These are phyloP conservation scores for Diuraphis noxia DNA, from an alignment of 1,140 invertebrate genomes.

Conservation along the genomic window DNA sequence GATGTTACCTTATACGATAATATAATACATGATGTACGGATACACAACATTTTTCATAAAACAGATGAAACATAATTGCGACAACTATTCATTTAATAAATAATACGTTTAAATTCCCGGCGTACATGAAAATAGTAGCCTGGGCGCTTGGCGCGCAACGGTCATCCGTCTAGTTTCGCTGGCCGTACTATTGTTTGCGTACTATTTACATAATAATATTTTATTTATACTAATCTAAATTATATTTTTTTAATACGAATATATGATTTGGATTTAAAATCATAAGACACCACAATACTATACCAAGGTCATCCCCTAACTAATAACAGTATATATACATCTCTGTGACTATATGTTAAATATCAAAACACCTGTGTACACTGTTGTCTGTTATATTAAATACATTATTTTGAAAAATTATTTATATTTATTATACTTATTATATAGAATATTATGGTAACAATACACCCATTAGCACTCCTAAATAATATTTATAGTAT, in stretches of 20 bases:
- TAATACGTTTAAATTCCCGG: neutral
- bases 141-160: neutral
- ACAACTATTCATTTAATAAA: neutral
- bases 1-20: neutral
- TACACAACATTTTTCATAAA: too few species aligned
- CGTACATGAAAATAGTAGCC: neutral
- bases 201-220: too few species aligned
- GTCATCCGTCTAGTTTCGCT: neutral
- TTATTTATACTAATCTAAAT: too few species aligned
- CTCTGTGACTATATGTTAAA: neutral
- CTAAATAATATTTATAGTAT: neutral
- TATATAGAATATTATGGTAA: neutral
- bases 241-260: neutral
- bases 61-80: too few species aligned
- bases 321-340: neutral
- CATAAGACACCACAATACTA: neutral
- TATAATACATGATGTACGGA: neutral
- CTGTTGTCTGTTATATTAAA: too few species aligned
- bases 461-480: neutral
- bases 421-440: neutral
- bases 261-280: neutral
- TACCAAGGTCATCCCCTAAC: neutral
- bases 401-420: too few species aligned
- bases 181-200: neutral
- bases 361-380: neutral